Conservation (phyloP, 1,140 invertebrate genomes). For the Drosophila chauvacae region DNA sequence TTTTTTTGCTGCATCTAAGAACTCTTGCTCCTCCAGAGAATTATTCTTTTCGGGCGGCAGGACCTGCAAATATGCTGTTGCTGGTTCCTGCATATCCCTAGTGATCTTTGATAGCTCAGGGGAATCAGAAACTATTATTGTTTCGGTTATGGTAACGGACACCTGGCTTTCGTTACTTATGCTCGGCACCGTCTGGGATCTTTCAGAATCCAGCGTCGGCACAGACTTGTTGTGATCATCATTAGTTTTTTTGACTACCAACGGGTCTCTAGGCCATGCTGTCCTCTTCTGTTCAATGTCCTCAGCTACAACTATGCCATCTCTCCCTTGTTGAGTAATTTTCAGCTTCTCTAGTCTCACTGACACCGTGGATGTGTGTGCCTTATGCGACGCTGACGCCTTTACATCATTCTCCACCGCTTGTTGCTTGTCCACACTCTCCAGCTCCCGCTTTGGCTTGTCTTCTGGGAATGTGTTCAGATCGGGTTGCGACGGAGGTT, state of each 20-base stretch:
- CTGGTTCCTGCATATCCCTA: too few species aligned
- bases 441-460: background rate
- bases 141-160: background rate
- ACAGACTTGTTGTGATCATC: background rate
- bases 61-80: background rate
- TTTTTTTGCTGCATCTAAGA: slow-evolving; percentile 12
- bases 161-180: background rate
- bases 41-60: background rate
- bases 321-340: background rate
- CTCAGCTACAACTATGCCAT: too few species aligned
- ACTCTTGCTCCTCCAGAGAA: slow-evolving; percentile 13
- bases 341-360: slow-evolving; percentile 19
- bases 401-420: background rate
- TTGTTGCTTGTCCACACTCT: background rate
- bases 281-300: background rate
- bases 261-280: too few species aligned
- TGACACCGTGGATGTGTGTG: background rate
- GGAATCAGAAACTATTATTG: too few species aligned
- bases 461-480: background rate
- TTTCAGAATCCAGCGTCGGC: background rate
- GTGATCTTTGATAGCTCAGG: background rate
- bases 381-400: background rate
- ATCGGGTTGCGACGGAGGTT: slow-evolving; percentile 7
- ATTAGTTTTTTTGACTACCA: too few species aligned
- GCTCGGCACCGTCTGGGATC: background rate